Base-by-base conservation (phyloP, 2,797 vertebrate species). In the Eleutherodactylus coqui region DNA sequence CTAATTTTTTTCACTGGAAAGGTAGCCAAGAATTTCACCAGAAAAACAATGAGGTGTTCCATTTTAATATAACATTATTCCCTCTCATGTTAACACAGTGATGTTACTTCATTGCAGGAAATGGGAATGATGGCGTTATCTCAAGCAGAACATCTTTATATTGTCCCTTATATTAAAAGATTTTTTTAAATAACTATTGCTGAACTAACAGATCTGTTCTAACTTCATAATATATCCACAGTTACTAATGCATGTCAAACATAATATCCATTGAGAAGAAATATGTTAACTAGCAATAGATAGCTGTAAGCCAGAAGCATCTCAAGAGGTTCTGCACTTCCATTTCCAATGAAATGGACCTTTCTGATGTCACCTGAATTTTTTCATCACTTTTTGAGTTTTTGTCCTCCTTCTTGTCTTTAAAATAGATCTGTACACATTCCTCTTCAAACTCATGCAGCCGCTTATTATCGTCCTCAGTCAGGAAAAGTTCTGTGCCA, bases 371-470 rank as follows among this genome's bases (percentile, higher is more conserved):
- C 53, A 95, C 89, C 53, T 95, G 93, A 88, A 96, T 96, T 75
- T 95, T 93, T 90, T 96, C 96, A 27, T 96, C 95, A 87, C 95
- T 96, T 3, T 94, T 95, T 0, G 95, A 93, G 90, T 96, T 94
- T 91, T 96, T 94, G 89, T 94, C 92, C 89, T 96, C 94, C 14
- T 95, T 93, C 82, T 96, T 96, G 91, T 96, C 95, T 80, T 95
- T 95, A 88, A 96, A 96, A 89, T 96, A 96, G 0, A 93, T 96
- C 90, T 96, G 95, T 67, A 96, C 94, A 88, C 96, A 96, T 90
- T 96, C 94, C 86, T 96, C 95, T 90, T 96, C 96, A 91, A 96
- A 96, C 87, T 96, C 96, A 83, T 96, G 95, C 70, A 96, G 94
- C 89, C 95, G 96, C 90, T 96, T 96, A 89, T 95, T 95, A 90